These are phyloP conservation scores for Drosophila triauraria DNA, from an alignment of 1,140 invertebrate genomes.

Conservation along the genomic window DNA sequence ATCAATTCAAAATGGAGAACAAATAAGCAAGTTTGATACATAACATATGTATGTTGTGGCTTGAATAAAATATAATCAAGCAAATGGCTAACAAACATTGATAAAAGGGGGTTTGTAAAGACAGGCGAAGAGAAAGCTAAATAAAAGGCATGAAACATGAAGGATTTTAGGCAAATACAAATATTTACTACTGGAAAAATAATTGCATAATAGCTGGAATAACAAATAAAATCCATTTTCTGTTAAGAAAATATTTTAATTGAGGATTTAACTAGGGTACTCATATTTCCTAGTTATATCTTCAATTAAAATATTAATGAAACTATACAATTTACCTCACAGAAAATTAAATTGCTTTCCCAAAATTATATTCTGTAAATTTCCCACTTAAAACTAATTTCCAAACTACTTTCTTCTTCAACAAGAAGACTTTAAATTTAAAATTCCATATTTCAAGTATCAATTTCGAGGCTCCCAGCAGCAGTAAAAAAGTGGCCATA, in stretches of 20 bases:
- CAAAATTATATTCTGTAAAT: background rate
- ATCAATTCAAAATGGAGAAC: slow-evolving; percentile 44
- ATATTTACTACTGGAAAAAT: background rate
- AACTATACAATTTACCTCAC: too few species aligned
- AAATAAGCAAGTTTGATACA: background rate
- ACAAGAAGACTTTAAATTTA: slow-evolving; percentile 1
- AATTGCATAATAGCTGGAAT: background rate
- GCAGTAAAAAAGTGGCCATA: slow-evolving; percentile 22
- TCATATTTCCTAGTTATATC: too few species aligned
- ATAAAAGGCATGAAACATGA: too few species aligned
- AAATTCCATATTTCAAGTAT: slow-evolving; percentile 24
- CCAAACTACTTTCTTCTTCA: background rate
- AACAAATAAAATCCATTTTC: background rate
- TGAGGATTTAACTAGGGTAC: too few species aligned
- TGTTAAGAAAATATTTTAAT: background rate
- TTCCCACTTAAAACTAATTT: background rate
- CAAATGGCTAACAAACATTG: background rate
- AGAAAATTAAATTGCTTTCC: too few species aligned
- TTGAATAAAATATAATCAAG: slow-evolving; percentile 25
- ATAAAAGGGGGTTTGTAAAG: background rate
- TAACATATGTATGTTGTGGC: background rate
- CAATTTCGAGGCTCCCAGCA: slow-evolving; percentile 2
- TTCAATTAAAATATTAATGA: too few species aligned
- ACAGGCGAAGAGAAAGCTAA: background rate
- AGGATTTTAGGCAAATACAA: background rate